Evolutionary conservation across 1,140 invertebrate species (phyloP).

Genomic region (Lethrus apterus): DNA sequence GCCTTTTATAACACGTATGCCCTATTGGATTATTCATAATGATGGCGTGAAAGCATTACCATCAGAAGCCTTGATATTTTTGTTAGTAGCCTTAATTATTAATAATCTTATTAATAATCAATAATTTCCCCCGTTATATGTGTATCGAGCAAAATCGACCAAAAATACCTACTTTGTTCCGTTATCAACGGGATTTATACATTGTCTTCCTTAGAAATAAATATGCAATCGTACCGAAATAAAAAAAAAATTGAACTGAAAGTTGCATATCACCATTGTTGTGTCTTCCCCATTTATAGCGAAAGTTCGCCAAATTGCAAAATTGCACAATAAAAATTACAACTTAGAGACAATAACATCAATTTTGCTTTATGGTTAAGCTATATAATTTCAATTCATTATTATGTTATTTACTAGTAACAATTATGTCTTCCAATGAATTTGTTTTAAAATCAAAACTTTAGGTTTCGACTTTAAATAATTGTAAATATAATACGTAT

Average conservation of each 20-base stretch:
- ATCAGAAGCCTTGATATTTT: too few relatives aligned
- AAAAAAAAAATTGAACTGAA: constrained; percentile 4
- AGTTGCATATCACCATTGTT: constrained; percentile 13
- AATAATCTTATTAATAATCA: too few relatives aligned
- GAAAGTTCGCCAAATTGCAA: constrained; percentile 4
- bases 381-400: background rate
- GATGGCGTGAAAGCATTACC: background rate
- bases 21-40: constrained; percentile 24
- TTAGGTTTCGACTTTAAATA: background rate
- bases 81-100: too few relatives aligned
- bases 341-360: constrained; percentile 6
- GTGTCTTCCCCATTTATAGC: constrained; percentile 11
- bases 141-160: too few relatives aligned
- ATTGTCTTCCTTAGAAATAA: constrained; percentile 12
- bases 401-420: too few relatives aligned
- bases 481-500: constrained; percentile 4
- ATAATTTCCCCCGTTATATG: too few relatives aligned
- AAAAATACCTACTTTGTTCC: too few relatives aligned
- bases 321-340: background rate
- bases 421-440: background rate
- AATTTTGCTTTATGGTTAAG: constrained; percentile 6
- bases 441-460: background rate
- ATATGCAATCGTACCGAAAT: constrained; percentile 6
- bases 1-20: constrained; percentile 23
- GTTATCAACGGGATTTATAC: too few relatives aligned